A percentile compares a stretch with the other conserved stretches of the same genome.
Conservation (phyloP, 2,888 invertebrate species). For the Creontiades dilutus region DNA sequence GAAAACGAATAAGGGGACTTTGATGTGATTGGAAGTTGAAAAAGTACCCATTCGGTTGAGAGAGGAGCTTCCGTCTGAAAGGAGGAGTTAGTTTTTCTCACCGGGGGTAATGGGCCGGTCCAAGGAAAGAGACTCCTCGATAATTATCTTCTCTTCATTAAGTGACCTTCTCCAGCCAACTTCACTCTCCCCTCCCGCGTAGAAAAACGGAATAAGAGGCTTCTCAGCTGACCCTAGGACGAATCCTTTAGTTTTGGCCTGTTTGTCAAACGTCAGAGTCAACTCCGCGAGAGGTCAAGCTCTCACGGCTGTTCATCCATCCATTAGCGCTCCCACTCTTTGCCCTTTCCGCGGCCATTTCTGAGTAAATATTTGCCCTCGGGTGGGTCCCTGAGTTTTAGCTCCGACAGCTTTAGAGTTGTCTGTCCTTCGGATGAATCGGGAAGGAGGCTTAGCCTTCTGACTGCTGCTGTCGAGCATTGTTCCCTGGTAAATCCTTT, state of each 20-base stretch:
- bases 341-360: background rate
- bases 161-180: background rate
- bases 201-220: background rate
- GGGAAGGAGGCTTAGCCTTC: conserved; percentile 5
- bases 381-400: background rate
- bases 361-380: conserved; percentile 59
- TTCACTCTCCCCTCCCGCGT: background rate
- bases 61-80: background rate
- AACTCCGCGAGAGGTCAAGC: conserved; percentile 58
- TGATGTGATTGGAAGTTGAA: background rate
- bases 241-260: conserved; percentile 61
- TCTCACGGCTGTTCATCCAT: conserved; percentile 63
- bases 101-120: conserved; percentile 39
- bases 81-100: conserved; percentile 21
- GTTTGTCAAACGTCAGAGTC: conserved; percentile 66
- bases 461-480: conserved; percentile 4
- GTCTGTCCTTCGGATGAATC: background rate
- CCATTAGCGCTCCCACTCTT: conserved; percentile 52
- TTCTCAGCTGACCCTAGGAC: conserved; percentile 7
- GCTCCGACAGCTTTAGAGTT: background rate
- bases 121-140: background rate
- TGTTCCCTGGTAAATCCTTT: background rate
- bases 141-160: conserved; percentile 62
- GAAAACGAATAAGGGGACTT: no score
- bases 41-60: background rate